These are phyloP conservation scores for Ariolimax columbianus DNA, from an alignment of 2,888 invertebrate genomes.

Conservation along the genomic window DNA sequence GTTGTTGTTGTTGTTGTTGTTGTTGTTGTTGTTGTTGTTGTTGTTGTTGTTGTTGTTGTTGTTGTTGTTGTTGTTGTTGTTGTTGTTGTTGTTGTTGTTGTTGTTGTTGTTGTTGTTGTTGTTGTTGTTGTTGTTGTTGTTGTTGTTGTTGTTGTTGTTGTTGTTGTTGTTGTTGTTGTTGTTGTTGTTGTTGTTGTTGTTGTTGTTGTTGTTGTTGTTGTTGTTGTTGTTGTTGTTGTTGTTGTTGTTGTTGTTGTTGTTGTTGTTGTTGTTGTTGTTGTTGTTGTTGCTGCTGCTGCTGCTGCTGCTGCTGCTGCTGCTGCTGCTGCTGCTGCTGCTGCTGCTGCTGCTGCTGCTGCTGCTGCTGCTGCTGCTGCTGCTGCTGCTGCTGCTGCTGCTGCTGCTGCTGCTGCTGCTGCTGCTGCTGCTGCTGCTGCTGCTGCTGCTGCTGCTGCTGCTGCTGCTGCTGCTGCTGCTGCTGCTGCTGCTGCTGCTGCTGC, in stretches of 20 bases:
- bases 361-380: neutral
- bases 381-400: slow-evolving; percentile 4
- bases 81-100: too few relatives aligned
- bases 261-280: neutral
- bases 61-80: too few relatives aligned
- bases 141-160: too few relatives aligned
- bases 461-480: slow-evolving; percentile 16
- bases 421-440: neutral
- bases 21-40: too few relatives aligned
- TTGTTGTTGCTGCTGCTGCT: neutral
- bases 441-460: neutral
- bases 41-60: too few relatives aligned
- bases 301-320: slow-evolving; percentile 17
- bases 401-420: slow-evolving; percentile 8
- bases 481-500: slow-evolving; percentile 22
- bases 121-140: too few relatives aligned
- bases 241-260: neutral
- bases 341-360: slow-evolving; percentile 7
- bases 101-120: too few relatives aligned
- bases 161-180: too few relatives aligned
- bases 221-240: neutral
- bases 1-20: too few relatives aligned
- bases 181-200: too few relatives aligned
- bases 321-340: slow-evolving; percentile 12
- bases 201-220: neutral